Evolutionary conservation across 2,888 invertebrate species (phyloP), one percentile per base, ranked within the genome.

Genomic region (Physocephala rufipes): DNA sequence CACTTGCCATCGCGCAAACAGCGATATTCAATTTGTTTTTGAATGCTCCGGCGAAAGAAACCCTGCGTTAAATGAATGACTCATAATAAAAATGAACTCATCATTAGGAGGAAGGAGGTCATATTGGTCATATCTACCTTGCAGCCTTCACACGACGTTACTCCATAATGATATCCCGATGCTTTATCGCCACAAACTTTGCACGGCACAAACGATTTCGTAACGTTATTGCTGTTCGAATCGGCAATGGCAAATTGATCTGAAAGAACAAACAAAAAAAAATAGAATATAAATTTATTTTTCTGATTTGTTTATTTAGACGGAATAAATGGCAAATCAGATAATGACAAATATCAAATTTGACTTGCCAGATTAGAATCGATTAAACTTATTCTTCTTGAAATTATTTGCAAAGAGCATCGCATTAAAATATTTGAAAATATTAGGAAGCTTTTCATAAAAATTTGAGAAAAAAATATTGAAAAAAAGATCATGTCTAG

Each of bases 121-220:
- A n/a, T n/a, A n/a, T n/a, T n/a, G 24, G 7, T 4, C 2, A 16
- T 3, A 77, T 86, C 87, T 88, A 97, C 97, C 93, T 97, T 98
- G 88, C 97, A 98, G 78, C 98, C 97, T 87, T 98, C 97, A 87
- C 97, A 98, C 77, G 96, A 96, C 75, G 97, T 97, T 79, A 98
- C 97, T 68, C 98, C 97, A 91, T 98, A 98, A 87, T 98, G 97
- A 87, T 97, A 98, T 65, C 86, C 86, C 69, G 94, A 94, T 73
- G 95, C 95, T 84, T 95, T 94, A 87, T 98, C 98, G 59, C 97
- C 97, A 87, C 98, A 98, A 78, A 98, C 97, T 87, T 96, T 96
- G 88, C 97, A 97, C 72, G 96, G 94, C 78, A 95, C 93, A 84
- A 95, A 95, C 70, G 94, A 91, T 87, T 96, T 96, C 75, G 92